Evolutionary conservation across 2,797 vertebrate species (phyloP).

Genomic region (Pteropus rufus): DNA sequence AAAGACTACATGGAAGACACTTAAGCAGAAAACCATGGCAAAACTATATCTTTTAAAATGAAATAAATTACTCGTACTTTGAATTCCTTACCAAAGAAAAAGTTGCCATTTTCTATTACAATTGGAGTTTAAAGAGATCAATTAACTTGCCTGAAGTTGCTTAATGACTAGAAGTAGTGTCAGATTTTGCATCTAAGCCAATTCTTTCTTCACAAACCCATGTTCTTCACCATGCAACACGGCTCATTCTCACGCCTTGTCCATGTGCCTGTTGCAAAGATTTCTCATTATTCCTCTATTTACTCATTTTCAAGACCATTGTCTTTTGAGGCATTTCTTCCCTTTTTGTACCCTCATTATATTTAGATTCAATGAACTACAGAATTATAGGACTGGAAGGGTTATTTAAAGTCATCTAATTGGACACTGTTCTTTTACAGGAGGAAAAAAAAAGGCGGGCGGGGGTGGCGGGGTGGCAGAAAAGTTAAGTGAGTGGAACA

Average conservation of each 20-base stretch:
- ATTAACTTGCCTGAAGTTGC: neutral
- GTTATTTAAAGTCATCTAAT: neutral
- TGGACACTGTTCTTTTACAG: neutral
- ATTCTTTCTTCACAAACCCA: neutral
- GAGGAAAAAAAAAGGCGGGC: neutral
- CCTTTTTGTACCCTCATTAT: neutral
- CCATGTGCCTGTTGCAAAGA: neutral
- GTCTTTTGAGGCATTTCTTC: neutral
- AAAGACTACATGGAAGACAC: neutral
- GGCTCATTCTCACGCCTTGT: neutral
- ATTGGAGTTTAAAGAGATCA: neutral
- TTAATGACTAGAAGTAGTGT: neutral
- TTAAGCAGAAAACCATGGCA: neutral
- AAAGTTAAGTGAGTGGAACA: neutral
- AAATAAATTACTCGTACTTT: neutral
- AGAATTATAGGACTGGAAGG: neutral
- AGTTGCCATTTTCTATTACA: neutral
- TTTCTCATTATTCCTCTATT: neutral
- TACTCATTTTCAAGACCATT: neutral
- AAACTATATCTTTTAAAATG: neutral
- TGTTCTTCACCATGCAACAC: fast-evolving
- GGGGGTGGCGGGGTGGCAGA: neutral
- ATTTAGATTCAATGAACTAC: neutral
- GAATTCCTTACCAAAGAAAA: neutral
- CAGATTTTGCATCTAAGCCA: neutral